These are phyloP conservation scores for Dermochelys coriacea DNA, from an alignment of 2,797 vertebrate species.

Conservation along the genomic window DNA sequence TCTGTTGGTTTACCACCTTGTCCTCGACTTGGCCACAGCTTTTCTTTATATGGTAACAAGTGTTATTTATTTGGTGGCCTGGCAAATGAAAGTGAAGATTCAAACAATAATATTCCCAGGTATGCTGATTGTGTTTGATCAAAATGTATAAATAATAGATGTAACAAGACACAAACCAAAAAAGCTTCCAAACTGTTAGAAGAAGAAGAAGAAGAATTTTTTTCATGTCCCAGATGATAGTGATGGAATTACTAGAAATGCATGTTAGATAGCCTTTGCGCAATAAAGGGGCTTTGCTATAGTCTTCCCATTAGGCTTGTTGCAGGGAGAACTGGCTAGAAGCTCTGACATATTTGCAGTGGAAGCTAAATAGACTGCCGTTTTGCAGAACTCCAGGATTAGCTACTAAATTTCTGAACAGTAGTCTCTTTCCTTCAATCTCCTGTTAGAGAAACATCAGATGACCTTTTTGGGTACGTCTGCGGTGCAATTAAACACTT, in stretches of 20 bases:
- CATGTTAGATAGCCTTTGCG: not conserved
- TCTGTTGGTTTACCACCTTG: constrained; percentile 88
- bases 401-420: not conserved
- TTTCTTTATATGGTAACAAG: constrained; percentile 93
- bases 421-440: not conserved
- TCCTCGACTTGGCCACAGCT: constrained; percentile 95
- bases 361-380: not conserved
- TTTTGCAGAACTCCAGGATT: not conserved
- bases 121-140: constrained; percentile 70
- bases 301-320: not conserved
- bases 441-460: not conserved
- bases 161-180: not conserved
- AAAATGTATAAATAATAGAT: not conserved
- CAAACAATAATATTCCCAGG: constrained; percentile 95
- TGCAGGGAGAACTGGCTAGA: not conserved
- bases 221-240: not conserved
- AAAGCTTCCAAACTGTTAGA: not conserved
- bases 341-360: not conserved
- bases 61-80: constrained; percentile 97
- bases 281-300: not conserved
- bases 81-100: constrained; percentile 97
- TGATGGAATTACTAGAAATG: not conserved
- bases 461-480: not conserved
- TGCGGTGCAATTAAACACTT: not conserved
- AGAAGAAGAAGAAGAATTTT: not conserved